A percentile compares a stretch with the other conserved stretches of the same genome.
Evolutionary conservation across 1,140 invertebrate genomes (phyloP).

Genomic region (Orchesella cincta): DNA sequence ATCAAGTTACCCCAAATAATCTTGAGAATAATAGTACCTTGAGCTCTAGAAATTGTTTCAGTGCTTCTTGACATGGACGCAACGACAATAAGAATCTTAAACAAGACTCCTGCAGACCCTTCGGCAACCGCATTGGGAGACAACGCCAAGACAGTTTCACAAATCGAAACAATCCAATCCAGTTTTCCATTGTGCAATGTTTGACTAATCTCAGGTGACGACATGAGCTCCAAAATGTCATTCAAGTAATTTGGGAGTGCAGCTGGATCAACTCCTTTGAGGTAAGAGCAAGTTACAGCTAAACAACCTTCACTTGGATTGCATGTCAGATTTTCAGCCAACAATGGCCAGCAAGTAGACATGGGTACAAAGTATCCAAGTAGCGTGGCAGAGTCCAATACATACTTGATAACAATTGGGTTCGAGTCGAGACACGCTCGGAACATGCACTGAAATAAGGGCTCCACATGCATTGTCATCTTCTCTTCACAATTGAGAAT

Average conservation of each 20-base stretch:
- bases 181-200: constrained; percentile 44
- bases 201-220: constrained; percentile 54
- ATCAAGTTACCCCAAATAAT: not conserved
- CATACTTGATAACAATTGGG: constrained; percentile 64
- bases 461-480: constrained; percentile 69
- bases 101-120: not conserved
- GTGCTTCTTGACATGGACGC: not conserved
- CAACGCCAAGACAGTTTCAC: constrained; percentile 57
- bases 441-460: constrained; percentile 60
- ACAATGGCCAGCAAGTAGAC: constrained; percentile 62
- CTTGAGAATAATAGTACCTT: not conserved
- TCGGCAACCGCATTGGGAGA: constrained; percentile 56
- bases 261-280: constrained; percentile 55
- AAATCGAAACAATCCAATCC: constrained; percentile 24
- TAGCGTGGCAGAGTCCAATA: constrained; percentile 65
- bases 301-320: constrained; percentile 60
- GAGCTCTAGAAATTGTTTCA: not conserved
- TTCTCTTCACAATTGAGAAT: constrained; percentile 70
- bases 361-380: constrained; percentile 73
- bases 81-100: not conserved
- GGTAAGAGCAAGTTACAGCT: constrained; percentile 58
- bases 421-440: constrained; percentile 64
- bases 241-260: constrained; percentile 51
- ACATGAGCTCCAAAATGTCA: constrained; percentile 56
- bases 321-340: constrained; percentile 62